Conservation (phyloP, 53 echinoderm and acorn worm genomes). For the Echinarachnius parma region DNA sequence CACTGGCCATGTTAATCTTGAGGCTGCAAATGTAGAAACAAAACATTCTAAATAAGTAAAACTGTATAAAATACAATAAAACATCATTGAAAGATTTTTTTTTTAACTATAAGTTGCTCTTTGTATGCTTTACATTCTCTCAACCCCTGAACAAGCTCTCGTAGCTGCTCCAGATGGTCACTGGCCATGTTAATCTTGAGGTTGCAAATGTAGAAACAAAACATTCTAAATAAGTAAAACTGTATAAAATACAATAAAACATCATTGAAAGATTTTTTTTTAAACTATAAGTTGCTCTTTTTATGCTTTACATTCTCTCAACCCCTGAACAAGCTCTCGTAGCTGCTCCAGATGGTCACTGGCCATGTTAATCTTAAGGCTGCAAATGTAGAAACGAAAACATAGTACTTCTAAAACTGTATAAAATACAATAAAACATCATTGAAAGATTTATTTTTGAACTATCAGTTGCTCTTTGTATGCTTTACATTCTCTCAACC, state of each 20-base stretch:
- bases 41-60: too few species aligned
- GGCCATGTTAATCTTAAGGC: conserved; percentile 16
- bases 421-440: too few species aligned
- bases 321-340: conserved; percentile 9
- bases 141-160: conserved; percentile 13
- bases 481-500: conserved; percentile 25
- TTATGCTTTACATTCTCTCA: conserved; percentile 27
- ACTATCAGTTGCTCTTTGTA: conserved; percentile 30
- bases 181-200: conserved; percentile 14
- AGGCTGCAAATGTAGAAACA: too few species aligned
- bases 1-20: conserved; percentile 14
- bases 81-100: too few species aligned
- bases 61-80: too few species aligned
- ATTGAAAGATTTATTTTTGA: too few species aligned
- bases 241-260: too few species aligned
- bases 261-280: too few species aligned
- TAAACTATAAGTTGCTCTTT: conserved; percentile 36
- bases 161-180: conserved; percentile 33
- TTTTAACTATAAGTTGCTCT: conserved; percentile 34
- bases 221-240: too few species aligned
- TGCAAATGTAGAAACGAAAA: too few species aligned
- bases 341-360: conserved; percentile 31
- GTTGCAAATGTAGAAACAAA: too few species aligned
- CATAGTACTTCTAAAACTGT: too few species aligned
- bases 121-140: conserved; percentile 28